Base-by-base conservation (phyloP, 1,140 invertebrate species). In the Diorhabda sublineata region DNA sequence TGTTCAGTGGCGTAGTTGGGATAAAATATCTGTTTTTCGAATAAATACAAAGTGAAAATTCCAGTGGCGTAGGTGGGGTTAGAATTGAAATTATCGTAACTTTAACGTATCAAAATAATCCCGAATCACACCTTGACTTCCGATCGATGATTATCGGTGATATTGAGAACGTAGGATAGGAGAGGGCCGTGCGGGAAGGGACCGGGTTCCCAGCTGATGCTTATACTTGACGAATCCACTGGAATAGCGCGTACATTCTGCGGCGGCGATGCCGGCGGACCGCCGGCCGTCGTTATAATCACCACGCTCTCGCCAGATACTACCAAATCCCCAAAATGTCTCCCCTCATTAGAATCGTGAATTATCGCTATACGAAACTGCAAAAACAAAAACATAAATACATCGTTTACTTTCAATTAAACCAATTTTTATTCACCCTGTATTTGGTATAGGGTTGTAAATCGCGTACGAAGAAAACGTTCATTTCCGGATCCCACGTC, bases 361-460 rank as follows among this genome's bases (percentile, higher is more conserved):
- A 91, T 84, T 77, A 91, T 83, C 59, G 89, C 88, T 69, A 93
- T 87, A 69, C 94, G 89, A 85, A 98, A 94, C 94, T 96, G 82
- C 26, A 75, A 89, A 84, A 73, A 74, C 64, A 67, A 41, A 65
- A 26, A 9, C 5, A 11, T 4, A 52, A 11, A 41, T 65, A 26
- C n/a, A 56, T 11, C 5, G 58, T 59, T 43, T 26, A 66, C 62
- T 45, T 64, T 11, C 8, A 64, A 7, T 44, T 6, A n/a, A 64
- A 64, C 61, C 7, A 42, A 42, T 11, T 58, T 6, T 56, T 62
- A 68, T 83, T 83, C 84, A 96, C 94, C 83, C 89, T 86, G 78
- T 96, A 97, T 78, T 92, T 94, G 0, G 93, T 93, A 77, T 94
- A 97, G 0, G 95, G 94, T 61, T 91, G 88, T 4, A 97, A 84